Evolutionary conservation across 2,888 invertebrate genomes (phyloP), one percentile per base, ranked within the genome.

Genomic region (Phaonia tiefii): DNA sequence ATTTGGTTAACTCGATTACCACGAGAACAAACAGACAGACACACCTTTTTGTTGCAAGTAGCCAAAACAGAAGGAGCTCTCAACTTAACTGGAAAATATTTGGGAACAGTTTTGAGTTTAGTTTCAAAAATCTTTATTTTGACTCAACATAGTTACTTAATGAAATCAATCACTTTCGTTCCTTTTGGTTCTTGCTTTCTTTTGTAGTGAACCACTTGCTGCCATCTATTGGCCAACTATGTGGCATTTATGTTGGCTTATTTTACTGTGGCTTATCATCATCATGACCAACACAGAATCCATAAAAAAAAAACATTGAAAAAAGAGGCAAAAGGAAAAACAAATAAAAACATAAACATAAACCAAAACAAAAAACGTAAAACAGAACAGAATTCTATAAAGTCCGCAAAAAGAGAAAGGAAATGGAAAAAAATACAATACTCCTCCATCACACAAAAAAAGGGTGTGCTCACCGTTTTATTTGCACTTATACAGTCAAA

Each of bases 1-100:
- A 31, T 31, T 72, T 80, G 70, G 15, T 76, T 70, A 70, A 76
- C 73, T 58, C 76, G 66, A 76, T 80, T 76, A 80, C 70, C 13
- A 69, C 7, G 13, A 80, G 56, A 60, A 67, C 26, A 26, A 73
- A 60, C 42, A 15, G 22, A n/a, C 10, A 56, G 44, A 37, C 42
- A 31, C 31, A 31, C 3, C 31, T 31, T 31, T 5, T n/a, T n/a
- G n/a, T n/a, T n/a, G n/a, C n/a, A n/a, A n/a, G n/a, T n/a, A n/a
- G n/a, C n/a, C n/a, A n/a, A n/a, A n/a, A n/a, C n/a, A n/a, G n/a
- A n/a, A n/a, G n/a, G n/a, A n/a, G n/a, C n/a, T n/a, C n/a, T n/a
- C n/a, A n/a, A n/a, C n/a, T n/a, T n/a, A n/a, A n/a, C n/a, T n/a
- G n/a, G n/a, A n/a, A n/a, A n/a, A n/a, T n/a, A n/a, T n/a, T n/a